A percentile compares a stretch with the other conserved stretches of the same genome.
These are phyloP conservation scores for Cladorhizidae sp. DNA, from an alignment of 37 sponge, comb jelly and placozoan genomes.

Conservation along the genomic window DNA sequence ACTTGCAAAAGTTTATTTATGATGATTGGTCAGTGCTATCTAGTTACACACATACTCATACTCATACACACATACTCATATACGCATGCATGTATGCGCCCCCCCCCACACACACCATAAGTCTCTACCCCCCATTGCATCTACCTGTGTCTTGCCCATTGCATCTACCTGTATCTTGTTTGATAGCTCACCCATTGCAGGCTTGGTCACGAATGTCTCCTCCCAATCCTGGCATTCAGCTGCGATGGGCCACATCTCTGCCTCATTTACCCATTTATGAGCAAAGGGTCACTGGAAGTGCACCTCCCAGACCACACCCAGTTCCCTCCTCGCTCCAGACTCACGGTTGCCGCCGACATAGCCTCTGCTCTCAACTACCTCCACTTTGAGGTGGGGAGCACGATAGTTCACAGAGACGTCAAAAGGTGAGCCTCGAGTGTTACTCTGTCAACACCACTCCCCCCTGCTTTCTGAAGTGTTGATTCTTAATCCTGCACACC, in stretches of 20 bases:
- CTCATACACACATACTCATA: no score
- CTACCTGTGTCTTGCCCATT: no score
- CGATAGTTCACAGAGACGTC: slow-evolving; percentile 62
- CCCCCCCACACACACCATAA: no score
- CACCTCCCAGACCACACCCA: neutral
- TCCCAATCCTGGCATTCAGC: slow-evolving; percentile 55
- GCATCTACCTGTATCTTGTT: no score
- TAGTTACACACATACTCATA: no score
- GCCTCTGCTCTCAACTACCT: slow-evolving; percentile 51
- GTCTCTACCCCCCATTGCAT: no score
- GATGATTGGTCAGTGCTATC: no score
- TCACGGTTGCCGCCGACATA: slow-evolving; percentile 35
- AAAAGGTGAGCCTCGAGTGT: slow-evolving; percentile 47
- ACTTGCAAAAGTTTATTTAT: no score
- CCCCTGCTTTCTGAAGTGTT: neutral
- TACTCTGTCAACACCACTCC: neutral
- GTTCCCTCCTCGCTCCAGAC: slow-evolving; percentile 24
- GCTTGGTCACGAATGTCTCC: slow-evolving; percentile 28
- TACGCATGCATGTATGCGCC: no score
- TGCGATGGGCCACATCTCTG: slow-evolving; percentile 53
- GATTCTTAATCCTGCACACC: no score
- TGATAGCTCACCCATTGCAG: slow-evolving; percentile 30
- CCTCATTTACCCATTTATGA: slow-evolving; percentile 54
- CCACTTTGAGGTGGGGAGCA: slow-evolving; percentile 24
- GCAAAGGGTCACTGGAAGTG: slow-evolving; percentile 36